These are phyloP conservation scores for Orius laevigatus DNA, from an alignment of 1,140 invertebrate genomes.

Conservation along the genomic window DNA sequence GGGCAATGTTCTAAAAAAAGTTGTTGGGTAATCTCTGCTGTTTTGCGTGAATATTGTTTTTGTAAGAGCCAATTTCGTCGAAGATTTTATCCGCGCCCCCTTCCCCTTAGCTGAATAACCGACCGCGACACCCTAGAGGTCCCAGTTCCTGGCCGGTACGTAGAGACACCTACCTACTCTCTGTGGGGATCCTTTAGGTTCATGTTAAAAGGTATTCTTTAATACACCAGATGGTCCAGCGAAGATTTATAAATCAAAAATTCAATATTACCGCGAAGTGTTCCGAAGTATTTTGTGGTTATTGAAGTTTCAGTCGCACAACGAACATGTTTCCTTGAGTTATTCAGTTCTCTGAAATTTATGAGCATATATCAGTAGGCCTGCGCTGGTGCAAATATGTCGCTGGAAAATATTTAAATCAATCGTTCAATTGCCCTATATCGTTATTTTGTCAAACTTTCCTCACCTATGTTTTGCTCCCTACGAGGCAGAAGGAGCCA, in stretches of 20 bases:
- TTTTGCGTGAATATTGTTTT: too few species aligned
- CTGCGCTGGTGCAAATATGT: slow-evolving; percentile 38
- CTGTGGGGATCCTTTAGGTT: too few species aligned
- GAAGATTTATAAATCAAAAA: slow-evolving; percentile 18
- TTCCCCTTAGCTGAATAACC: too few species aligned
- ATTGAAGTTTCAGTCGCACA: slow-evolving; percentile 28
- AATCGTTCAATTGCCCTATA: background rate
- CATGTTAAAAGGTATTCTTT: too few species aligned
- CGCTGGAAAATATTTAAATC: slow-evolving; percentile 24
- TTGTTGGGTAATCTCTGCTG: too few species aligned
- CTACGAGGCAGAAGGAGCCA: slow-evolving; percentile 29
- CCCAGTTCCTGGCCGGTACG: too few species aligned
- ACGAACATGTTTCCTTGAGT: slow-evolving; percentile 33
- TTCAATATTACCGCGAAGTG: slow-evolving; percentile 35
- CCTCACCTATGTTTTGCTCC: slow-evolving; percentile 2
- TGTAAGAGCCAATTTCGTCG: too few species aligned
- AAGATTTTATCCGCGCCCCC: too few species aligned
- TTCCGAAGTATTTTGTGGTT: slow-evolving; percentile 39
- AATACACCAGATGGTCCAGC: too few species aligned
- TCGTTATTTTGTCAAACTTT: background rate
- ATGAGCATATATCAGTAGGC: slow-evolving; percentile 55
- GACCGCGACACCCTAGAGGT: too few species aligned
- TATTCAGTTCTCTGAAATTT: slow-evolving; percentile 44
- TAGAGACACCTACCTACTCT: too few species aligned
- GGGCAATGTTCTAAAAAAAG: too few species aligned